A percentile compares a stretch with the other conserved stretches of the same genome.
phyloP scores from a whole-genome alignment of 2,888 invertebrate species.

The Philonicus albiceps region DNA sequence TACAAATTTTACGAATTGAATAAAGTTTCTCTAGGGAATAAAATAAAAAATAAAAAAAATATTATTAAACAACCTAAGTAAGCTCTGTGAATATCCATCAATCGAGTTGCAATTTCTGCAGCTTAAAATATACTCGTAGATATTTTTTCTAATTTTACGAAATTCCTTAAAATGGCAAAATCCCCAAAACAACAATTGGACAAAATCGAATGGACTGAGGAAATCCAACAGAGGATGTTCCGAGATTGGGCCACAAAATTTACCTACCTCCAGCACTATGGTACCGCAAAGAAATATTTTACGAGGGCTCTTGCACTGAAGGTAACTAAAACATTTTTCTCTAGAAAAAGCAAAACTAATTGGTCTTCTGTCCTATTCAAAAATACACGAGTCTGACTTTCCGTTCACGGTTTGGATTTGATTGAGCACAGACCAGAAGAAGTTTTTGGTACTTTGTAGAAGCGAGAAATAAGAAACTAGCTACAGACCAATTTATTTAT shows the following conservation, averaged over 20 bases:
- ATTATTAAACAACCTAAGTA: not conserved
- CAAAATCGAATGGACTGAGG: slow-evolving; percentile 35
- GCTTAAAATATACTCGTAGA: not conserved
- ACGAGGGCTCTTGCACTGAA: slow-evolving; percentile 42
- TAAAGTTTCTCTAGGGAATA: no score
- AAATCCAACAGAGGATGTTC: slow-evolving; percentile 42
- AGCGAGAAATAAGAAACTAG: no score
- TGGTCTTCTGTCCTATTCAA: no score
- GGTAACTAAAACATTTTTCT: not conserved
- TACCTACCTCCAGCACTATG: slow-evolving; percentile 38
- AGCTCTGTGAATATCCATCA: not conserved
- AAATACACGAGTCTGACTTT: no score
- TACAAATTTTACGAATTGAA: no score
- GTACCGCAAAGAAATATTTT: slow-evolving; percentile 32
- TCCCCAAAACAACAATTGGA: slow-evolving; percentile 25
- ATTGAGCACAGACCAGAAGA: no score
- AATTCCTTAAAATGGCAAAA: not conserved
- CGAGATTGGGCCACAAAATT: slow-evolving; percentile 43
- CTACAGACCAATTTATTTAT: no score
- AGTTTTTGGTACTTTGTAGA: no score
- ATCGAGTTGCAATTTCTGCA: not conserved
- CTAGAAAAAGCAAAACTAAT: no score
- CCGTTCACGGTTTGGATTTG: no score
- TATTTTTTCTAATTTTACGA: not conserved
- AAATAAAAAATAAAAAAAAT: no score